Conservation (phyloP, 2,888 invertebrate species). For the Siphonodentalium dalli region DNA sequence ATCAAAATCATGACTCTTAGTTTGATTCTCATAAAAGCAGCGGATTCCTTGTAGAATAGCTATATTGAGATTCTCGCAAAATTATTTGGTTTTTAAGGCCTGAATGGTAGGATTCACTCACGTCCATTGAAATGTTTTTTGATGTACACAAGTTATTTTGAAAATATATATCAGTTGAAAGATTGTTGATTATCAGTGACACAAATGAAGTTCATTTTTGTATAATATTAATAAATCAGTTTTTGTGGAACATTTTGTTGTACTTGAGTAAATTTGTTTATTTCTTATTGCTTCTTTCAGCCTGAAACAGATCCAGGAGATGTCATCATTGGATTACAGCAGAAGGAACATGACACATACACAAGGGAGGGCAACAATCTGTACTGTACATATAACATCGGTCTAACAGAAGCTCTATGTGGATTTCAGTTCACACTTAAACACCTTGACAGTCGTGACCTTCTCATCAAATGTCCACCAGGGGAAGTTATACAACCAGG, state of each 20-base stretch:
- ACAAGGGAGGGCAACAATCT: slow-evolving; percentile 77
- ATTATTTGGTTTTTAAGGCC: no score
- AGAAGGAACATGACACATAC: slow-evolving; percentile 81
- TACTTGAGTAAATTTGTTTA: not conserved
- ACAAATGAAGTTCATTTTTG: no score
- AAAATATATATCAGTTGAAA: no score
- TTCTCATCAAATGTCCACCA: slow-evolving; percentile 79
- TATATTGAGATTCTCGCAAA: no score
- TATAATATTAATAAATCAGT: not conserved
- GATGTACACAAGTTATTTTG: no score
- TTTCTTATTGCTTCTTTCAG: slow-evolving; percentile 64
- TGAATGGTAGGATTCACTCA: no score
- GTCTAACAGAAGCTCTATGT: slow-evolving; percentile 87
- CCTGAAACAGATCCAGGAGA: slow-evolving; percentile 87
- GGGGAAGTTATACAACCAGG: slow-evolving; percentile 87
- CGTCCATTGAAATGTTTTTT: no score
- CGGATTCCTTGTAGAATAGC: no score
- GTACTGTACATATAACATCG: slow-evolving; percentile 76
- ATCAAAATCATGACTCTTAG: no score
- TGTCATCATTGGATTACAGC: slow-evolving; percentile 84
- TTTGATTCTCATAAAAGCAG: no score
- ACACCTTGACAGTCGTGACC: slow-evolving; percentile 86
- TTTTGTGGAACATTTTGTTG: not conserved
- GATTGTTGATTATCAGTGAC: no score
- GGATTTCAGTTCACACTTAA: slow-evolving; percentile 85